These are phyloP conservation scores for Mobula birostris DNA, from an alignment of 2,113 vertebrate genomes.

Conservation along the genomic window DNA sequence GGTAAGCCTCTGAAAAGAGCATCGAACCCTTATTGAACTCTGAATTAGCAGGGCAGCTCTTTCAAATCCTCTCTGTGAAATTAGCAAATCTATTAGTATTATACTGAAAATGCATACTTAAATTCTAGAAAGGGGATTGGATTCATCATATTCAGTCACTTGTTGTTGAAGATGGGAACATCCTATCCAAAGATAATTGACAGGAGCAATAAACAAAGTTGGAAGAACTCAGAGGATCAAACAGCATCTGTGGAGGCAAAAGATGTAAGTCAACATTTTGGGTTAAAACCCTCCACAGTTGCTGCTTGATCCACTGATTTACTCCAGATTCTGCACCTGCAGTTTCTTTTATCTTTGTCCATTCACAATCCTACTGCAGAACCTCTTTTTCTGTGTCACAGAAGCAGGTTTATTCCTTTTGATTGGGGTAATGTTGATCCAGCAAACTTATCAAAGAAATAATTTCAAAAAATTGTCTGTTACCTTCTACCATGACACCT, in stretches of 20 bases:
- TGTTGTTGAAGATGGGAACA: neutral
- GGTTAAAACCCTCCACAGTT: too few relatives aligned
- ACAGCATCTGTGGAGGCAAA: too few relatives aligned
- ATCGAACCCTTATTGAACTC: neutral
- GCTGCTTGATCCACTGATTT: too few relatives aligned
- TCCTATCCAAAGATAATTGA: neutral
- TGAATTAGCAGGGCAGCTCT: neutral
- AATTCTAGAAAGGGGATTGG: neutral
- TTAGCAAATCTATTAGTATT: neutral
- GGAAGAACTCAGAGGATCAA: too few relatives aligned
- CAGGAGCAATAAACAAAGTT: neutral
- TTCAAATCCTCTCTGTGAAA: neutral
- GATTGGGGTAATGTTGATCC: neutral
- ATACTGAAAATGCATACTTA: neutral
- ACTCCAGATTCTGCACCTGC: too few relatives aligned
- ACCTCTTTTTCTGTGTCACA: neutral
- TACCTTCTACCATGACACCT: neutral
- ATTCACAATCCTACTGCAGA: too few relatives aligned
- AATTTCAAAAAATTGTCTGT: neutral
- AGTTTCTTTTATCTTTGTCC: too few relatives aligned
- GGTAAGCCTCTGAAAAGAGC: conserved; percentile 46
- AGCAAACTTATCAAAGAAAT: neutral
- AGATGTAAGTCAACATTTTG: too few relatives aligned
- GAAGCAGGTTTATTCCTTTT: neutral
- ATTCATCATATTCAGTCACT: neutral